Evolutionary conservation across 2,113 vertebrate species (phyloP).

Genomic region (Balaeniceps rex): DNA sequence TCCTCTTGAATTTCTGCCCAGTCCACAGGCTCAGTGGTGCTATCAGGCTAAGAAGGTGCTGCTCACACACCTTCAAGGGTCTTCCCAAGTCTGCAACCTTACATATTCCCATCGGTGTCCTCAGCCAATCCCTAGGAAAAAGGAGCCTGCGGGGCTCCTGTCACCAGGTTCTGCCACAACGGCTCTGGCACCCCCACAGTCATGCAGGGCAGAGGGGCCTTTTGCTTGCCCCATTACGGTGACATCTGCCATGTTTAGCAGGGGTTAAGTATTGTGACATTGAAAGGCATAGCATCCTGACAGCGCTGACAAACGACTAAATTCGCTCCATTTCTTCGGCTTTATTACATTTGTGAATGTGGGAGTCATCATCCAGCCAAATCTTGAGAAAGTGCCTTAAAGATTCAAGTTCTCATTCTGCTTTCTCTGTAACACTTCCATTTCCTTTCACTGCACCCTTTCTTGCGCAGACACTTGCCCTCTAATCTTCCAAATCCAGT

Average conservation of each 20-base stretch:
- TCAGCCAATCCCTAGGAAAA: neutral
- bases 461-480: neutral
- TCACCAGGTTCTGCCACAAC: neutral
- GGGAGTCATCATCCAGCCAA: neutral
- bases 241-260: neutral
- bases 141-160: neutral
- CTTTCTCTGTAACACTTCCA: neutral
- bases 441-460: neutral
- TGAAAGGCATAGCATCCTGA: neutral
- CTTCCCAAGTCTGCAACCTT: neutral
- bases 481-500: neutral
- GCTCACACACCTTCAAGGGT: neutral
- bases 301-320: neutral
- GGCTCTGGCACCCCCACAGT: rapidly evolving
- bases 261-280: neutral
- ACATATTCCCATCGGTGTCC: neutral
- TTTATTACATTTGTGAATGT: neutral
- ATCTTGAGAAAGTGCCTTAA: neutral
- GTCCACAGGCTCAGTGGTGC: neutral
- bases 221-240: neutral
- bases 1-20: neutral
- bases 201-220: rapidly evolving
- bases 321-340: neutral
- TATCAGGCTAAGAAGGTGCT: neutral
- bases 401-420: neutral